Evolutionary conservation across 2,888 invertebrate genomes (phyloP).

Genomic region (Himalopsyche japonica): DNA sequence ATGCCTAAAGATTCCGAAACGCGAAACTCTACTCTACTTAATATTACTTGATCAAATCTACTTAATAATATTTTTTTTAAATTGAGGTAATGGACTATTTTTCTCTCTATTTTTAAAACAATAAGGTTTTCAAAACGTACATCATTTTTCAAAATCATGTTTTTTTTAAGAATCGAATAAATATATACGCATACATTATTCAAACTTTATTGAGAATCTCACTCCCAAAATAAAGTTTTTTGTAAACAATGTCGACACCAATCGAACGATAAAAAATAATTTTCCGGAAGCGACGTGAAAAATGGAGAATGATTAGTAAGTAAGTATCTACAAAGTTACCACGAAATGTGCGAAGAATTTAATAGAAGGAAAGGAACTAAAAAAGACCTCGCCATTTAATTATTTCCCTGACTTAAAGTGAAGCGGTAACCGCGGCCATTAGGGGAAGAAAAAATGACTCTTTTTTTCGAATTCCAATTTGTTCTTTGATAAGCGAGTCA

Average conservation of each 20-base stretch:
- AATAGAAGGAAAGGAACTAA: slow-evolving; percentile 15
- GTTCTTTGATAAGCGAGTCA: slow-evolving; percentile 38
- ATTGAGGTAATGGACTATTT: too few relatives aligned
- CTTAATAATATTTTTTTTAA: too few relatives aligned
- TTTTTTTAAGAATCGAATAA: too few relatives aligned
- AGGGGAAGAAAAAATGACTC: slow-evolving; percentile 22
- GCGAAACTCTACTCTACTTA: too few relatives aligned
- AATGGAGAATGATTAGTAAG: background rate
- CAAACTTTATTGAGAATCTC: background rate
- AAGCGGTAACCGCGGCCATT: slow-evolving; percentile 32
- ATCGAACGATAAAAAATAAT: background rate
- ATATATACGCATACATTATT: too few relatives aligned
- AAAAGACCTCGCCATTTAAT: slow-evolving; percentile 27
- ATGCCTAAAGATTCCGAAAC: too few relatives aligned
- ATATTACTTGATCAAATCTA: too few relatives aligned
- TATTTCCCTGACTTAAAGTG: slow-evolving; percentile 29
- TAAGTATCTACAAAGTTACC: background rate
- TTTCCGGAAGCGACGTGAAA: background rate
- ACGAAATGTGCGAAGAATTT: slow-evolving; percentile 14
- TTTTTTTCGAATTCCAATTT: slow-evolving; percentile 38
- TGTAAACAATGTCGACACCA: background rate
- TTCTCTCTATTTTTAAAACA: too few relatives aligned
- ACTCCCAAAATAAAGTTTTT: background rate
- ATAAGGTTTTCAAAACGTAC: too few relatives aligned
- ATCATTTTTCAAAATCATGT: too few relatives aligned